Evolutionary conservation across 2,888 invertebrate species (phyloP), one percentile per base, ranked within the genome.

Genomic region (Ferrisia virgata): DNA sequence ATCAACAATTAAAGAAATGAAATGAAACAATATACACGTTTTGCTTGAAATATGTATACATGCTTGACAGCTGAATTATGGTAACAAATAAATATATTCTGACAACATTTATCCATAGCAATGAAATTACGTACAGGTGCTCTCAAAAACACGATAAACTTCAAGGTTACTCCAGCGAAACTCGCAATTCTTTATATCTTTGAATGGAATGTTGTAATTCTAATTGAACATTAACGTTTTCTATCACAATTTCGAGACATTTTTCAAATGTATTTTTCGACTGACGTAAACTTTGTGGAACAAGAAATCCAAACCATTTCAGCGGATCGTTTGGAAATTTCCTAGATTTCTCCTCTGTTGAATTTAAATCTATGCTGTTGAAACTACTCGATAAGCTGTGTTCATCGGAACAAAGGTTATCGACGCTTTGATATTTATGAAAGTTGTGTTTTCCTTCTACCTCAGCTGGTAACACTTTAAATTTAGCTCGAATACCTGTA

Each of bases 241-340:
- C 92, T 13, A 93, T 91, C 43, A 92, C 89, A 88, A 92, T 90
- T 85, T 93, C 92, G 8, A 95, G 87, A 1, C 93, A 91, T 86
- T 92, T 92, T 87, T 92, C 92, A 88, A 95, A 97, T 87, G 92
- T 91, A 82, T 90, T 91, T 87, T 94, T 94, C 0, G 96, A 95
- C 86, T 90, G 91, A 87, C 93, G 92, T 87, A 97, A 89, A 87
- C 93, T 93, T 87, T 93, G 93, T 0, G 96, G 96, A 0, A 96
- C 94, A 43, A 97, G 89, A 53, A 95, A 92, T 13, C 96, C 96
- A 90, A 96, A 97, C 96, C 96, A 96, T 86, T 92, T 92, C 39
- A 96, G 88, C 0, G 96, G 96, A 88, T 96, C 92, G 13, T 84
- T 82, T 0, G 79, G 25, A 28, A 84, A 79, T 33, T 87, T 87